A percentile compares a stretch with the other conserved stretches of the same genome.
Conservation (phyloP, 2,113 vertebrate genomes). For the Natator depressus region DNA sequence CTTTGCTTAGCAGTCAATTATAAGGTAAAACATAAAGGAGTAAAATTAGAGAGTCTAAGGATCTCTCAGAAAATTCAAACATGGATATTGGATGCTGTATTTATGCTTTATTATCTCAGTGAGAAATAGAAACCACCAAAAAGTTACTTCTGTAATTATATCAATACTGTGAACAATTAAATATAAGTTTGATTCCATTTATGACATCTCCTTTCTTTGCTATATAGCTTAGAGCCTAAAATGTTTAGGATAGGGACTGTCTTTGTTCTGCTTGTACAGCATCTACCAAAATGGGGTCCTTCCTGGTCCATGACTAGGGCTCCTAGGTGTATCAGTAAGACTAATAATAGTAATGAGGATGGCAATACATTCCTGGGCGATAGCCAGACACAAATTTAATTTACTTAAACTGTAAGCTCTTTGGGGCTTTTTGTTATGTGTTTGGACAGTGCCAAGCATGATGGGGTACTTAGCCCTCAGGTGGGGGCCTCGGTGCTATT, state of each 20-base stretch:
- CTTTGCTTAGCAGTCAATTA: conserved; percentile 68
- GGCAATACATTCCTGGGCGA: background rate
- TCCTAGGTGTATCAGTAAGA: background rate
- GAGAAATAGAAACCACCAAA: background rate
- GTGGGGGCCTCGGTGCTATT: fast-evolving
- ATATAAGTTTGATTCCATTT: background rate
- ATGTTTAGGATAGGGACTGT: background rate
- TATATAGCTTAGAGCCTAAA: background rate
- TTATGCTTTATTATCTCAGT: background rate
- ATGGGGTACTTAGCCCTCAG: background rate
- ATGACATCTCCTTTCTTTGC: background rate
- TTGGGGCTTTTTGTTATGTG: fast-evolving
- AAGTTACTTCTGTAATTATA: background rate
- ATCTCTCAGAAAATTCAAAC: background rate
- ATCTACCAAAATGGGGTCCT: background rate
- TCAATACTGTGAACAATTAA: background rate
- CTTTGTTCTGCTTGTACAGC: background rate
- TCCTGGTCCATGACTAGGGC: background rate
- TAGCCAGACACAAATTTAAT: background rate
- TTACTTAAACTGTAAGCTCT: background rate
- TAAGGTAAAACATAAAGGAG: conserved; percentile 15
- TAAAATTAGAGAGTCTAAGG: background rate
- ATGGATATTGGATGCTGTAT: background rate
- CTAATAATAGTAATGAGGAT: background rate
- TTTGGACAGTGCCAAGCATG: background rate